phyloP scores from a whole-genome alignment of 1,140 invertebrate genomes.

The Piezodorus guildinii region DNA sequence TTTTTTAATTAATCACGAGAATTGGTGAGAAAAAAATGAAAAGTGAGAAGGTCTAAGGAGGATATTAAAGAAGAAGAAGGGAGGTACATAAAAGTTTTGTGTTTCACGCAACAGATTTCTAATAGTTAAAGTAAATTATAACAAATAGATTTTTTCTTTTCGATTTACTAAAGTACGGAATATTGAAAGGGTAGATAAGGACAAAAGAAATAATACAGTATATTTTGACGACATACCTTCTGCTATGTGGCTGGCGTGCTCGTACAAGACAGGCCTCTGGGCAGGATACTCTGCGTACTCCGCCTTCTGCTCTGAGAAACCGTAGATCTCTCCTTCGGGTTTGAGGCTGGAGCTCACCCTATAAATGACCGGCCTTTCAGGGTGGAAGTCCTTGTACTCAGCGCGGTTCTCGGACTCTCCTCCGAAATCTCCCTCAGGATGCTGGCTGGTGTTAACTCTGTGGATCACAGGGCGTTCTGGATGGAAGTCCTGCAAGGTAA shows the following conservation, averaged over 20 bases:
- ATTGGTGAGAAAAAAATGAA: too few relatives aligned
- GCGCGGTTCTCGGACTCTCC: constrained; percentile 18
- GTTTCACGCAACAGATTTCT: too few relatives aligned
- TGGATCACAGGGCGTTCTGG: constrained; percentile 19
- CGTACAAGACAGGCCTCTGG: constrained; percentile 15
- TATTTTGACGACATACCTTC: too few relatives aligned
- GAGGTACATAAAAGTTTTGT: too few relatives aligned
- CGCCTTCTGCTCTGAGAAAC: constrained; percentile 12
- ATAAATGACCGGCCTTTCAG: constrained; percentile 8
- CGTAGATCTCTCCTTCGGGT: constrained; percentile 23
- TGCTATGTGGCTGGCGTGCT: background rate
- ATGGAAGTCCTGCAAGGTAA: constrained; percentile 18
- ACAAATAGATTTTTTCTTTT: too few relatives aligned
- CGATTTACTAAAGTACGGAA: too few relatives aligned
- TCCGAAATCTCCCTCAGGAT: constrained; percentile 25
- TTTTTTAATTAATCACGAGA: too few relatives aligned
- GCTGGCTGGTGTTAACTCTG: constrained; percentile 18
- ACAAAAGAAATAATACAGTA: too few relatives aligned
- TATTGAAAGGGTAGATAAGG: too few relatives aligned
- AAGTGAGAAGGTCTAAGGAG: too few relatives aligned
- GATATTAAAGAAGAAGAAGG: too few relatives aligned
- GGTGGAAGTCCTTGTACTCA: constrained; percentile 23
- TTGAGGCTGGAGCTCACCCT: constrained; percentile 16
- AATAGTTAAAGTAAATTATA: too few relatives aligned
- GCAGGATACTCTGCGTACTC: constrained; percentile 23